These are phyloP conservation scores for Rhynchonycteris naso DNA, from an alignment of 2,797 vertebrate genomes.

Conservation along the genomic window DNA sequence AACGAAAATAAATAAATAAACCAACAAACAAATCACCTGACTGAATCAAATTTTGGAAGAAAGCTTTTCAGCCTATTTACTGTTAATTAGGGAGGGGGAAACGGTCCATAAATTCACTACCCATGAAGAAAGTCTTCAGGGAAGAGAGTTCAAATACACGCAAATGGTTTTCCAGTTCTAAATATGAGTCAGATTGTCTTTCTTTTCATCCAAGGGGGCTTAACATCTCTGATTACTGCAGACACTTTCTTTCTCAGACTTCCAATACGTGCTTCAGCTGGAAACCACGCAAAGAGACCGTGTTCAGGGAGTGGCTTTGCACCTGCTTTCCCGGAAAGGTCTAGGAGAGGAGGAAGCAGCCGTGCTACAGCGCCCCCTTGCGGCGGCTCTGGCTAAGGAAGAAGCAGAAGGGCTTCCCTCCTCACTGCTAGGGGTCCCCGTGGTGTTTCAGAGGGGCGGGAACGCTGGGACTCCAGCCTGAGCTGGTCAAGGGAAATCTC, in stretches of 20 bases:
- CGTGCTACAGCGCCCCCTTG: slow-evolving; percentile 1
- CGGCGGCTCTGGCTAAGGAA: background rate
- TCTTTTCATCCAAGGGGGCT: background rate
- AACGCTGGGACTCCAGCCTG: background rate
- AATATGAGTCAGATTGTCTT: background rate
- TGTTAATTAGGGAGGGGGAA: background rate
- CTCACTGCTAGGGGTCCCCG: background rate
- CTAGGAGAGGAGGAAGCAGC: slow-evolving; percentile 50
- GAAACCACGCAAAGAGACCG: background rate
- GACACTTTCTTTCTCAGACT: background rate
- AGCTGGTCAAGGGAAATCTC: slow-evolving; percentile 13
- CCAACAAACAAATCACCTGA: background rate
- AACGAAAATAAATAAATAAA: background rate
- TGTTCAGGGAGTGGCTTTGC: slow-evolving; percentile 4
- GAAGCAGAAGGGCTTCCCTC: slow-evolving; percentile 17
- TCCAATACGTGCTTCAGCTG: background rate
- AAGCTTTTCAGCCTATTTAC: background rate
- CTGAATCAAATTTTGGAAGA: background rate
- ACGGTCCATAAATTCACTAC: background rate
- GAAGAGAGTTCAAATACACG: background rate
- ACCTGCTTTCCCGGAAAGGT: slow-evolving; percentile 31
- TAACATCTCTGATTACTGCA: background rate
- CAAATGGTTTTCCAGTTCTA: slow-evolving; percentile 27
- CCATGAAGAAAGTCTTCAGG: background rate
- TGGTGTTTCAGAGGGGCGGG: background rate